Base-by-base conservation (phyloP, 2,113 vertebrate species). In the Gyps fulvus region DNA sequence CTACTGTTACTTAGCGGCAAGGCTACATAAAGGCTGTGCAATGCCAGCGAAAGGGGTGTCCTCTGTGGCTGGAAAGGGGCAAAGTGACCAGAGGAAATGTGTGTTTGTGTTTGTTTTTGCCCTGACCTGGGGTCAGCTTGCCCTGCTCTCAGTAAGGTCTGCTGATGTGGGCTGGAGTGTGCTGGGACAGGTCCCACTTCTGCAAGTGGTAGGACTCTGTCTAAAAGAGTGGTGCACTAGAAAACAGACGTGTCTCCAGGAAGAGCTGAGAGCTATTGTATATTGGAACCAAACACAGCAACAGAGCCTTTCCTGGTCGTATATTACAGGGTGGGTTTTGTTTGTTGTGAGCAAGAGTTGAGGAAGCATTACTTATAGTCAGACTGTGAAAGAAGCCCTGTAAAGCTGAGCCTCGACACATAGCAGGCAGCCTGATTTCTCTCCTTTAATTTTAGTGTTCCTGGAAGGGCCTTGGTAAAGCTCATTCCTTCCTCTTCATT, bases 81-180 rank as follows among this genome's bases (percentile, higher is more conserved):
- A 49, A 15, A 40, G 40, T 43, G 69, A 83, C 78, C 67, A 40
- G 36, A 66, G 55, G 26, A 87, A 12, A 16, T 63, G 32, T 42
- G 49, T 50, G 29, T 71, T 18, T 67, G 21, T 26, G 50, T 11
- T 81, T 67, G 21, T 26, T 47, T 11, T 81, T 72, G 40, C 10
- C 65, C 50, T n/a, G 77, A 8, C 13, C 25, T 59, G 34, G 29
- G 38, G 20, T 47, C 7, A 2, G 69, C 47, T 45, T 6, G 20
- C 29, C 25, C 50, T 12, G 6, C 55, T 32, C 42, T 40, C 0
- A 0, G 8, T 25, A 29, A 36, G 32, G 45, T 1, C 1, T 32
- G 20, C 61, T 83, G 52, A 14, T 38, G 23, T 18, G 5, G 32
- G 38, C 55, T 79, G 50, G 29, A 70, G 57, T 22, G 27, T 1